phyloP scores from a whole-genome alignment of 2,797 vertebrate genomes.

The Microctenopoma stevenorrisi region DNA sequence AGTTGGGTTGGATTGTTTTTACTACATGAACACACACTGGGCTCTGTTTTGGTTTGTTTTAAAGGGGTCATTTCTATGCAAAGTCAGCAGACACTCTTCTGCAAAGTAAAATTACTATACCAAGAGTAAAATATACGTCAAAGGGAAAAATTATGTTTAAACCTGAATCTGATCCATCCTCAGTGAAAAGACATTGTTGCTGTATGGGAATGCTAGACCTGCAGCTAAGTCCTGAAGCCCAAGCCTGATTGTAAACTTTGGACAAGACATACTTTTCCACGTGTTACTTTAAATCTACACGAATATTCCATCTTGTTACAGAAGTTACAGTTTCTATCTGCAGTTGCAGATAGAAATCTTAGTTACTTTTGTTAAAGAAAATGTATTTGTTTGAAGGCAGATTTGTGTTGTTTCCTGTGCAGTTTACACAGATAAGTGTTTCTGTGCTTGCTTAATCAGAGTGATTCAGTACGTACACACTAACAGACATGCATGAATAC shows the following conservation, averaged over 20 bases:
- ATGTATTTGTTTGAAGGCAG: not conserved
- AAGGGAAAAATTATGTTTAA: not conserved
- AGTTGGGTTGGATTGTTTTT: constrained; percentile 7
- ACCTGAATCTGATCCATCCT: not conserved
- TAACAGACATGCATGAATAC: not conserved
- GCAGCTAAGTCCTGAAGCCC: no score
- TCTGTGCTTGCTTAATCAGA: constrained; percentile 24
- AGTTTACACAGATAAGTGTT: constrained; percentile 11
- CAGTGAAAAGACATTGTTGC: not conserved
- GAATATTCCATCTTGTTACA: no score
- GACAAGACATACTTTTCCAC: no score
- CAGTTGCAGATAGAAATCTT: no score
- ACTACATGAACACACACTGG: not conserved
- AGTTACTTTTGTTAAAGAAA: not conserved
- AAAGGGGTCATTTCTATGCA: constrained; percentile 9
- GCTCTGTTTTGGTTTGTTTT: constrained; percentile 12
- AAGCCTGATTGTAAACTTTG: no score
- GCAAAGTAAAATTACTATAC: not conserved
- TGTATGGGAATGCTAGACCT: not conserved
- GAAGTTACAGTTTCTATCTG: no score
- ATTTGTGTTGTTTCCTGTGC: not conserved
- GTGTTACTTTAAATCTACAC: no score
- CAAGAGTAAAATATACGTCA: not conserved
- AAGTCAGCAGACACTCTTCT: not conserved
- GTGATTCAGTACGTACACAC: constrained; percentile 52